phyloP scores from a whole-genome alignment of 2,113 vertebrate genomes.

The Xiphophorus maculatus region DNA sequence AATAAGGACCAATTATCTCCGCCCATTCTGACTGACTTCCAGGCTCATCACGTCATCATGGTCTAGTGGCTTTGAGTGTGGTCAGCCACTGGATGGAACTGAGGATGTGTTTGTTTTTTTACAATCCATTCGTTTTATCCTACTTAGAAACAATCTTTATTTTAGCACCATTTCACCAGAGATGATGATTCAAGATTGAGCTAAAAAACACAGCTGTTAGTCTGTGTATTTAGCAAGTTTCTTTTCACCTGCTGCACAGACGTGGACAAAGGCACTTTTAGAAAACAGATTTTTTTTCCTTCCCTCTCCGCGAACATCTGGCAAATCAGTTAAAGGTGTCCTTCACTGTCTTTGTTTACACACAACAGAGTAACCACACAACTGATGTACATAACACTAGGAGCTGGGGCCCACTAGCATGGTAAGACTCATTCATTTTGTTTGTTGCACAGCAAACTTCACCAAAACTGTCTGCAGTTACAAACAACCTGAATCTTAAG shows the following conservation, averaged over 20 bases:
- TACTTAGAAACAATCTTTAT: not conserved
- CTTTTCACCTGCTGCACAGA: slow-evolving; percentile 76
- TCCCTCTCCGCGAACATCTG: slow-evolving; percentile 70
- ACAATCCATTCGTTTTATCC: slow-evolving; percentile 12
- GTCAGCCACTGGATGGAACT: slow-evolving; percentile 33
- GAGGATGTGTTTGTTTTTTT: slow-evolving; percentile 25
- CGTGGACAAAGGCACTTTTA: slow-evolving; percentile 58
- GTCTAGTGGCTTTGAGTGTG: slow-evolving; percentile 46
- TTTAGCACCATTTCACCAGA: slow-evolving; percentile 2
- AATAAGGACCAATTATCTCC: slow-evolving; percentile 73
- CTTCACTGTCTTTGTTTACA: slow-evolving; percentile 69
- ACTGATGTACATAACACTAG: slow-evolving; percentile 66
- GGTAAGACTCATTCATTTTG: slow-evolving; percentile 57
- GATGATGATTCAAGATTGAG: slow-evolving; percentile 31
- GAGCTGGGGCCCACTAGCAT: slow-evolving; percentile 49
- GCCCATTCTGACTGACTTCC: slow-evolving; percentile 62
- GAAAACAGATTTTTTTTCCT: slow-evolving; percentile 58
- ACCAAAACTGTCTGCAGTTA: slow-evolving; percentile 75
- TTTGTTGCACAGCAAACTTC: slow-evolving; percentile 69
- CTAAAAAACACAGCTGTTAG: slow-evolving; percentile 47
- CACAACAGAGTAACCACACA: slow-evolving; percentile 65
- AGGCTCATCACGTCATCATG: slow-evolving; percentile 59
- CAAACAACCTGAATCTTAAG: slow-evolving; percentile 74
- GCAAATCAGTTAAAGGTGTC: slow-evolving; percentile 73
- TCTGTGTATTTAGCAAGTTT: slow-evolving; percentile 58